Percentiles rank a stretch among this genome's conserved stretches.
Evolutionary conservation across 2,888 invertebrate genomes (phyloP).

Genomic region (Volucella inflata): DNA sequence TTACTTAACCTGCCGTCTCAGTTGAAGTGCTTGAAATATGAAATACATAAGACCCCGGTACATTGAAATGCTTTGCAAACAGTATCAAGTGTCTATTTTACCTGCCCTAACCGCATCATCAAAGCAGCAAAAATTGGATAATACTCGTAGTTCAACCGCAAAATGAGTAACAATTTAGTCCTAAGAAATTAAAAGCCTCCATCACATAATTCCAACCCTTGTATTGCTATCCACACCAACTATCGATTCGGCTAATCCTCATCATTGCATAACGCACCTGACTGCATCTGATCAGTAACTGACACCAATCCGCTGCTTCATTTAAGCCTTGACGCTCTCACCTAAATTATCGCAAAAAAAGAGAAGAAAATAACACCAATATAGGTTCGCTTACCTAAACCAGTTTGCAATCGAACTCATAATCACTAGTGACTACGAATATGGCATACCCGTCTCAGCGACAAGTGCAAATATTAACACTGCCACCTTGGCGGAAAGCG

Average conservation of each 20-base stretch:
- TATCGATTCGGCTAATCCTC: constrained; percentile 15
- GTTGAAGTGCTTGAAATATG: too few relatives aligned
- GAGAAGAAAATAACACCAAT: background rate
- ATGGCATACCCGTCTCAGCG: background rate
- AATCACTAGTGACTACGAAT: constrained; percentile 14
- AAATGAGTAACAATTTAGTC: too few relatives aligned
- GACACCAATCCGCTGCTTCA: constrained; percentile 17
- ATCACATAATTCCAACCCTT: background rate
- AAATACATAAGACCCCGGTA: too few relatives aligned
- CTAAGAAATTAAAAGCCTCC: background rate
- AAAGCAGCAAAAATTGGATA: background rate
- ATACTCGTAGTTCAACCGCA: too few relatives aligned
- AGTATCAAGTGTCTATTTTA: background rate
- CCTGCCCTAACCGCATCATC: background rate
- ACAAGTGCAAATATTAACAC: constrained; percentile 37
- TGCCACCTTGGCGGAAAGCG: background rate
- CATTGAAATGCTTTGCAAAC: too few relatives aligned
- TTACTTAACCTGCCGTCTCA: too few relatives aligned
- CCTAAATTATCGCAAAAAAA: background rate
- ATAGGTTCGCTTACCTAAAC: constrained; percentile 13
- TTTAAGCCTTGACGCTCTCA: constrained; percentile 15
- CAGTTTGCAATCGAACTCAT: constrained; percentile 33
- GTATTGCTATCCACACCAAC: background rate
- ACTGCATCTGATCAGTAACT: constrained; percentile 22
- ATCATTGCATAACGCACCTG: constrained; percentile 15